Conservation (phyloP, 1,140 invertebrate species). For the Acromyrmex heyeri region DNA sequence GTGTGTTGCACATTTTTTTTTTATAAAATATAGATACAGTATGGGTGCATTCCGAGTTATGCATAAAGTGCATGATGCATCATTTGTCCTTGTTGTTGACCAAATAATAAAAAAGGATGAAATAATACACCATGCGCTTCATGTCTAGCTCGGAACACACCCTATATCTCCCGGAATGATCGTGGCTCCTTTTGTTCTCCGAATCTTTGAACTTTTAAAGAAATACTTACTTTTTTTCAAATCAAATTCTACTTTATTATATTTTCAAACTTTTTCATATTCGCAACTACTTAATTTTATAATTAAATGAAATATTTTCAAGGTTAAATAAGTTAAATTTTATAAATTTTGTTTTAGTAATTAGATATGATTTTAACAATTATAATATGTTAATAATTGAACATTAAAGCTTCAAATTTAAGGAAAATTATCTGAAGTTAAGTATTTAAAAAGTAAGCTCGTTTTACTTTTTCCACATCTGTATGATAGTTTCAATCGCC, state of each 20-base stretch:
- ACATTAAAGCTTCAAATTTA: not conserved
- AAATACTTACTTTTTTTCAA: not conserved
- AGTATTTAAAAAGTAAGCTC: not conserved
- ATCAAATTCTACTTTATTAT: not conserved
- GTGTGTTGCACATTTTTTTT: slow-evolving; percentile 71
- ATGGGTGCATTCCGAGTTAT: not conserved
- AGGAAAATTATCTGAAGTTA: not conserved
- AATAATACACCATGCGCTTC: too few relatives aligned
- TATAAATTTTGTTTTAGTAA: not conserved
- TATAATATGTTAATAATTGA: not conserved
- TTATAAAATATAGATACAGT: slow-evolving; percentile 65
- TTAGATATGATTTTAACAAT: not conserved
- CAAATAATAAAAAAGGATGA: too few relatives aligned
- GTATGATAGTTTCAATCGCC: not conserved
- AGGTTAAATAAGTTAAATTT: slow-evolving; percentile 32
- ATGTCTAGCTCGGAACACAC: too few relatives aligned
- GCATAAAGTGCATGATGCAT: too few relatives aligned
- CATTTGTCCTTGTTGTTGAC: too few relatives aligned
- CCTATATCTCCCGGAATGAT: not conserved
- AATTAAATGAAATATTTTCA: not conserved
- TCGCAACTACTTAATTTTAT: slow-evolving; percentile 26
- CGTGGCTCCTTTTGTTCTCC: not conserved
- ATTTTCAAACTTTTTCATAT: not conserved
- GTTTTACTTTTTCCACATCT: not conserved
- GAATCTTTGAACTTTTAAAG: not conserved